Percentiles rank a stretch among this genome's conserved stretches.
phyloP scores from a whole-genome alignment of 2,113 vertebrate genomes.

The Ardeotis arabs region DNA sequence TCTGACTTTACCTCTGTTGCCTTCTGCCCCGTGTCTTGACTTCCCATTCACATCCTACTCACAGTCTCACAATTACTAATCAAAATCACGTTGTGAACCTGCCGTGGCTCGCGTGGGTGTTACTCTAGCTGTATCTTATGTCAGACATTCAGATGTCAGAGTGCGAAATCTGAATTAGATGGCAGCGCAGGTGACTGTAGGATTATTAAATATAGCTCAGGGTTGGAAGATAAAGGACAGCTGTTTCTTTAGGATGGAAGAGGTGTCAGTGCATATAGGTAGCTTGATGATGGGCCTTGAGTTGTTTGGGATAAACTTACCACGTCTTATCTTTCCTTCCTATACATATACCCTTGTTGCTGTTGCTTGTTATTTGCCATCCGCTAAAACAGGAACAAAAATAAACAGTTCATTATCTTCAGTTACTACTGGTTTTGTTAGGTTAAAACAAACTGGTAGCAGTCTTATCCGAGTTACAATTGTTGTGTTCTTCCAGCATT shows the following conservation, averaged over 20 bases:
- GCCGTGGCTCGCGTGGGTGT: accelerated
- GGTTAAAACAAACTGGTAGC: not conserved
- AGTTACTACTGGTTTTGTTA: not conserved
- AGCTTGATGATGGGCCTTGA: not conserved
- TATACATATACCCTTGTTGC: accelerated
- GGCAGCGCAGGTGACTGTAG: not conserved
- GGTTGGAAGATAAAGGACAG: not conserved
- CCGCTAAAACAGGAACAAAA: not conserved
- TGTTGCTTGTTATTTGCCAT: not conserved
- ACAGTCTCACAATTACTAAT: not conserved
- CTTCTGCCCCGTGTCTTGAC: not conserved
- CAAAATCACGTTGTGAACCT: not conserved
- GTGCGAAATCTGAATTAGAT: not conserved
- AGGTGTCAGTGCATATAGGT: not conserved
- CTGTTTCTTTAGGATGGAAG: not conserved
- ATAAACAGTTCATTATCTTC: not conserved
- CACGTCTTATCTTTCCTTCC: not conserved
- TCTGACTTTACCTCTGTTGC: not conserved
- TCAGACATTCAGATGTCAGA: not conserved
- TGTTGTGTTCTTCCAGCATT: not conserved
- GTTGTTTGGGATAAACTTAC: not conserved
- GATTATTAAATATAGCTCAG: not conserved
- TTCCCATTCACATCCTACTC: not conserved
- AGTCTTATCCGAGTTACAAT: not conserved
- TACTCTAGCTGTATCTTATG: not conserved